Evolutionary conservation across 2,113 vertebrate species (phyloP).

Genomic region (Apodemus speciosus): DNA sequence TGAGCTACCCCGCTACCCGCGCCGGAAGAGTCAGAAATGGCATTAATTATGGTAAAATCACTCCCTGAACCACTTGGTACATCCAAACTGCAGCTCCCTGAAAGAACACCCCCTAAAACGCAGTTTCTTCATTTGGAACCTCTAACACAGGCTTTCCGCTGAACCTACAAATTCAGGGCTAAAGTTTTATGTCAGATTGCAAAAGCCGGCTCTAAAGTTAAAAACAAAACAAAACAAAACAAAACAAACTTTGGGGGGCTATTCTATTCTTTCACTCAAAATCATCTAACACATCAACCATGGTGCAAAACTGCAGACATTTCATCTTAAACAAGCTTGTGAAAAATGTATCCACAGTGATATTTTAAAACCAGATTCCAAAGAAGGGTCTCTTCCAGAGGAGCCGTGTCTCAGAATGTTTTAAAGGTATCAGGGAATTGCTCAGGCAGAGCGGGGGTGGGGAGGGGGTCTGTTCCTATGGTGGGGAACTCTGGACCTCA

Average conservation of each 20-base stretch:
- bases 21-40: constrained; percentile 7
- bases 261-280: not conserved
- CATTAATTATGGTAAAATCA: constrained; percentile 55
- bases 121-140: constrained; percentile 57
- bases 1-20: constrained; percentile 1
- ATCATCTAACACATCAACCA: not conserved
- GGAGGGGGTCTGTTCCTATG: not conserved
- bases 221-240: not conserved
- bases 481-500: not conserved
- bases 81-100: constrained; percentile 66
- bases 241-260: not conserved
- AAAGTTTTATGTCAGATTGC: not conserved
- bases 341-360: not conserved
- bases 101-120: constrained; percentile 62
- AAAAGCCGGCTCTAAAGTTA: not conserved
- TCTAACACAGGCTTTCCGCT: not conserved
- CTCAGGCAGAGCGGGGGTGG: too few relatives aligned
- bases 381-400: not conserved
- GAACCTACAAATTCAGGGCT: not conserved
- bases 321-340: not conserved
- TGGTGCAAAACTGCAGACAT: not conserved
- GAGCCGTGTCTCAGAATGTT: not conserved
- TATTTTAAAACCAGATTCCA: not conserved
- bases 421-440: not conserved
- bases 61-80: constrained; percentile 59